A percentile compares a stretch with the other conserved stretches of the same genome.
Evolutionary conservation across 92 coral and sea anemone species (phyloP).

Genomic region (Scolanthus callimorphus): DNA sequence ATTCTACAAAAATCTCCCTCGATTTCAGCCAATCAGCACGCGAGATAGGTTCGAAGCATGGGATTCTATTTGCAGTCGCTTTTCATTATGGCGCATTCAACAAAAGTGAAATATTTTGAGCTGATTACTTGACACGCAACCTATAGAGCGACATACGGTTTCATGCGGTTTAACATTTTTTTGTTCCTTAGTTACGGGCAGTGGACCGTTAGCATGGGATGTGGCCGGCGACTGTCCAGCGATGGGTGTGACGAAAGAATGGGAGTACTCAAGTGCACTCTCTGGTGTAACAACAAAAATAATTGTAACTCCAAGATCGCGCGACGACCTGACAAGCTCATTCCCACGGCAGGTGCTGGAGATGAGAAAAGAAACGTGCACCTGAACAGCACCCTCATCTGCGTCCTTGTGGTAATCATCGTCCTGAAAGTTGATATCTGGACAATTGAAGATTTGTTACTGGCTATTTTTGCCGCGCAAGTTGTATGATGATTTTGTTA

Average conservation of each 20-base stretch:
- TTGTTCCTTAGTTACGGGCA: background rate
- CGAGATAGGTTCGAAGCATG: no score
- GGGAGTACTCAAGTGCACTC: background rate
- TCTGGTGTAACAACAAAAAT: background rate
- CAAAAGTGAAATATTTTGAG: no score
- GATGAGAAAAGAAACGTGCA: no score
- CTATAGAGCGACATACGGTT: background rate
- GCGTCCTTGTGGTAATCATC: background rate
- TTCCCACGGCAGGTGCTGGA: background rate
- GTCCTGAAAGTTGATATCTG: no score
- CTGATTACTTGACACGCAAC: background rate
- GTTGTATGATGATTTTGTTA: no score
- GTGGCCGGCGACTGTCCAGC: background rate
- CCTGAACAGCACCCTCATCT: no score
- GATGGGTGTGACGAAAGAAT: background rate
- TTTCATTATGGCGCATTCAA: no score
- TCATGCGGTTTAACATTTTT: background rate
- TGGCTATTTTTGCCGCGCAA: no score
- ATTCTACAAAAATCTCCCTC: no score
- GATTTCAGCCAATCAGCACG: no score
- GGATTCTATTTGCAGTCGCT: no score
- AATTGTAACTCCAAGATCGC: background rate
- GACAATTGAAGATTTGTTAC: no score
- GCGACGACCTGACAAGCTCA: background rate
- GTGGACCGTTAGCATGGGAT: slow-evolving; percentile 1